Evolutionary conservation across 2,113 vertebrate genomes (phyloP), one percentile per base, ranked within the genome.

Genomic region (Haliaeetus leucogaster): DNA sequence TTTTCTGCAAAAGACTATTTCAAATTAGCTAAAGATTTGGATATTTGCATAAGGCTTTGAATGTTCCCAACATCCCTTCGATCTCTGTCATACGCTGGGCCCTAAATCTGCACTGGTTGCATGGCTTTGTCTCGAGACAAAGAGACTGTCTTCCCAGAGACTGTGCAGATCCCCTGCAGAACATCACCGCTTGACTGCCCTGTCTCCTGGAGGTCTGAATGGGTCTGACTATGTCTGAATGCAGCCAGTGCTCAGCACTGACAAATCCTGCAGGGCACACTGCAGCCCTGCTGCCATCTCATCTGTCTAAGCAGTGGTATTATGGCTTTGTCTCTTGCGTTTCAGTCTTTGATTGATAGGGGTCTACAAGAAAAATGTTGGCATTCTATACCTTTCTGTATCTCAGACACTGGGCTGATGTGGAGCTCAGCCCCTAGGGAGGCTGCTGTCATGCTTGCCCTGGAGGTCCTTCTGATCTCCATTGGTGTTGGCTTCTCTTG

Each of bases 161-260:
- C 21, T 0, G 2, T 78, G 55, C 22, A 70, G 18, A 50, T 53
- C 14, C 34, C 23, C 22, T 70, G 38, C 7, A 59, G 55, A 79
- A 43, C 2, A 2, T 32, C 32, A 47, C 10, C 0, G 0, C 5
- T 32, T 47, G 50, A 48, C 11, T 63, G 5, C 32, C 4, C 19
- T 56, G 36, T 47, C 58, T 43, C 43, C 47, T 65, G 29, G 32
- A 2, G 3, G 3, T 66, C 34, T 58, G 27, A 21, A 29, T 50
- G 32, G 14, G 25, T 43, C 74, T 53, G 25, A 36, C 11, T 5
- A 23, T 7, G 13, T 70, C 38, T 63, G 65, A 78, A 58, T 32
- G 14, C 0, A 1, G 29, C 11, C 16, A 17, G 9, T 55, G 34
- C 15, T 63, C 47, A 21, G 7, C 10, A 0, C 45, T 67, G 47